Percentiles rank a stretch among this genome's conserved stretches.
phyloP scores from a whole-genome alignment of 1,140 invertebrate genomes.

The Lordiphosa collinella region DNA sequence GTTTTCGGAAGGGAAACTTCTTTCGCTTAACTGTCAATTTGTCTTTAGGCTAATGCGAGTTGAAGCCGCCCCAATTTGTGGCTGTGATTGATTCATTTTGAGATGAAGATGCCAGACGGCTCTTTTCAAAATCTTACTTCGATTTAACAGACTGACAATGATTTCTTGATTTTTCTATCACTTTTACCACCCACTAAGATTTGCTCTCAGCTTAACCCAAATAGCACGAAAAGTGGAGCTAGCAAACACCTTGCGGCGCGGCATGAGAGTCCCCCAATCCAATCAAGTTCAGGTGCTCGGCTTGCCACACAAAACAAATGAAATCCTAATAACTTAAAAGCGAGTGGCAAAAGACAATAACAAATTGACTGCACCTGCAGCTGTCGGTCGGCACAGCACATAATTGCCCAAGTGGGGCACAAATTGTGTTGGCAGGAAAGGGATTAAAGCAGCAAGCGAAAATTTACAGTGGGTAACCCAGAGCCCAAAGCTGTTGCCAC shows the following conservation, averaged over 20 bases:
- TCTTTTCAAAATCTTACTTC: too few relatives aligned
- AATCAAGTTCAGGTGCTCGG: slow-evolving; percentile 27
- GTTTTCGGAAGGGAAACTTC: slow-evolving; percentile 16
- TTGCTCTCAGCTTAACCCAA: neutral
- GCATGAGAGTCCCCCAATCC: neutral
- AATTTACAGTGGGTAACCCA: slow-evolving; percentile 43
- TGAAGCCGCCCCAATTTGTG: slow-evolving; percentile 2
- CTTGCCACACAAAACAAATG: slow-evolving; percentile 6
- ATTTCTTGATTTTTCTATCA: too few relatives aligned
- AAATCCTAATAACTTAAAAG: slow-evolving; percentile 20
- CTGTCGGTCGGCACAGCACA: slow-evolving; percentile 9
- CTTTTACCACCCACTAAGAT: slow-evolving; percentile 7
- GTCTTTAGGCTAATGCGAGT: slow-evolving; percentile 17
- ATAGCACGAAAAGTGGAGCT: neutral
- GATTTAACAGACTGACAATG: too few relatives aligned
- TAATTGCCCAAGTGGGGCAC: slow-evolving; percentile 31
- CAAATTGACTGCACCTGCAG: slow-evolving; percentile 47
- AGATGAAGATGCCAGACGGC: neutral
- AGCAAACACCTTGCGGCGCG: slow-evolving; percentile 6
- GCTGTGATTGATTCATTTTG: slow-evolving; percentile 3
- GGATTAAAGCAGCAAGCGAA: slow-evolving; percentile 8
- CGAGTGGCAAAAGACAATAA: slow-evolving; percentile 10
- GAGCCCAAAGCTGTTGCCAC: slow-evolving; percentile 26
- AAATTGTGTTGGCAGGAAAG: slow-evolving; percentile 29
- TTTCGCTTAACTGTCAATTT: slow-evolving; percentile 32